These are phyloP conservation scores for Rhinoraja longicauda DNA, from an alignment of 2,797 vertebrate genomes.

Conservation along the genomic window DNA sequence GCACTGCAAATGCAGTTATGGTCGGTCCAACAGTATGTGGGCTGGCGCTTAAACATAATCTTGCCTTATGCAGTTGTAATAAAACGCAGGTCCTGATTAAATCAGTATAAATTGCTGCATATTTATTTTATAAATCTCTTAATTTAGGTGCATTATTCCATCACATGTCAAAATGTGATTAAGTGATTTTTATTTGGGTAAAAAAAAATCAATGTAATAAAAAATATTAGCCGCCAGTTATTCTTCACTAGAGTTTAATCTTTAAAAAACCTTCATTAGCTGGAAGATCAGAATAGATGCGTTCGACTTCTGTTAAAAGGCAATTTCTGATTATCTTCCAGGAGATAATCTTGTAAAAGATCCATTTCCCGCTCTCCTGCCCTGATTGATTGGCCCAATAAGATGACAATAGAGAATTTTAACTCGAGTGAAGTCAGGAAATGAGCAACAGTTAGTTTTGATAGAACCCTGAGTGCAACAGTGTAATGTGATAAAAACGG, in stretches of 20 bases:
- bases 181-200: background rate
- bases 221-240: background rate
- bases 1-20: background rate
- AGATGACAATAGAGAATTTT: background rate
- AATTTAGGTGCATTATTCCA: background rate
- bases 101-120: background rate
- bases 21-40: background rate
- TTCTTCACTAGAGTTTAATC: too few relatives aligned
- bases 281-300: background rate
- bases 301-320: background rate
- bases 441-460: background rate
- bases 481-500: background rate
- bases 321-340: background rate
- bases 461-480: background rate
- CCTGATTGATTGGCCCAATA: background rate
- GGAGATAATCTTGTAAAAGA: background rate
- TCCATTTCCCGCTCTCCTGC: background rate
- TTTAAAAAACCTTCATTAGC: background rate
- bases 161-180: constrained; percentile 16
- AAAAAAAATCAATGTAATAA: background rate
- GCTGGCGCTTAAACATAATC: too few relatives aligned
- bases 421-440: background rate
- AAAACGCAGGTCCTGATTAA: background rate
- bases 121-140: background rate
- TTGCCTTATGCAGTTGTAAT: background rate